Conservation (phyloP, 2,113 vertebrate genomes). For the Pollimyrus isidori region DNA sequence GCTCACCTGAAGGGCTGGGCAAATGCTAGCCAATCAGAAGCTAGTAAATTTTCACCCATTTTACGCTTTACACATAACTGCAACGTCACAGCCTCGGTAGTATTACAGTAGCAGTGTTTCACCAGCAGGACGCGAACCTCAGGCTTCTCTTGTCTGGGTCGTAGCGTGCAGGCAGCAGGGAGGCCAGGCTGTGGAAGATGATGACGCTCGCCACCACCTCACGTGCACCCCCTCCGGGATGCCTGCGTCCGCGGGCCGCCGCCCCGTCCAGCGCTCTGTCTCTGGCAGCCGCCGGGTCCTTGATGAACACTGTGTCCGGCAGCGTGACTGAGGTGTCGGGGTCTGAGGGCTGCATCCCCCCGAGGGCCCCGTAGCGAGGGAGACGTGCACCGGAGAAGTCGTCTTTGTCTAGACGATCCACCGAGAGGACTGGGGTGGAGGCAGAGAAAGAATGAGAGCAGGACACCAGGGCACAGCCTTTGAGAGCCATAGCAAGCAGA, state of each 20-base stretch:
- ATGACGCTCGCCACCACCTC: constrained; percentile 84
- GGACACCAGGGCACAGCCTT: not conserved
- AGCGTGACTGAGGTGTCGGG: constrained; percentile 79
- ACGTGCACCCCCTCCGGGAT: constrained; percentile 62
- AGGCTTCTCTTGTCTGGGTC: constrained; percentile 89
- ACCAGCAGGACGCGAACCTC: constrained; percentile 52
- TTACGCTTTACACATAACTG: not conserved
- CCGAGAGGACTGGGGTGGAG: constrained; percentile 71
- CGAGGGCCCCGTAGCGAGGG: constrained; percentile 74
- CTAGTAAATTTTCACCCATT: not conserved
- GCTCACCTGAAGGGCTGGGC: not conserved
- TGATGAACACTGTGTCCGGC: constrained; percentile 73
- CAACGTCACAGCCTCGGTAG: not conserved
- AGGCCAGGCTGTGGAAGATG: constrained; percentile 83
- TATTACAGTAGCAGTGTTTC: not conserved
- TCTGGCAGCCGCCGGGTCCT: constrained; percentile 50
- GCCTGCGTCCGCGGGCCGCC: constrained; percentile 61
- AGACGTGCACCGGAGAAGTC: constrained; percentile 75
- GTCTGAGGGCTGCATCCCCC: constrained; percentile 71
- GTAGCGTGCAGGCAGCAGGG: constrained; percentile 77
- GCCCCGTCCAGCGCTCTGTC: constrained; percentile 52
- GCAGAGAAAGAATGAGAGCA: not conserved
- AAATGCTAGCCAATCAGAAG: not conserved
- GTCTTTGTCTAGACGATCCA: constrained; percentile 82
- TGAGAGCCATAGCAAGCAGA: not conserved